Evolutionary conservation across 1,140 invertebrate genomes (phyloP).

Genomic region (Scylla paramamosain): DNA sequence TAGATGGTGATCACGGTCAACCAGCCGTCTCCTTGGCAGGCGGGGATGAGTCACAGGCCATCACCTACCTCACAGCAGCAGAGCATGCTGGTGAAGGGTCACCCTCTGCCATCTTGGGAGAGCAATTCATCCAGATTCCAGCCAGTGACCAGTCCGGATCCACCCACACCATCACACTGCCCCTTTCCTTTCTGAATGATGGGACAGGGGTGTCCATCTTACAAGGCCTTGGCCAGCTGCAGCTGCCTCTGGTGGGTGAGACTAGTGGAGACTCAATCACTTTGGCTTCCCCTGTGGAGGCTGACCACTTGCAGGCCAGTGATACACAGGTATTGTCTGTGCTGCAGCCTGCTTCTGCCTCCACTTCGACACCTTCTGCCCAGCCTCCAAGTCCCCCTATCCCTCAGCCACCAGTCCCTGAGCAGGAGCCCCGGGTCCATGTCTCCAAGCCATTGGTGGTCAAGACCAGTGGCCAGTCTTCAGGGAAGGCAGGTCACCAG

Average conservation of each 20-base stretch:
- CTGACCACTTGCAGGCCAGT: slow-evolving; percentile 36
- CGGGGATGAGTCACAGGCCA: slow-evolving; percentile 52
- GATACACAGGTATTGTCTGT: slow-evolving; percentile 58
- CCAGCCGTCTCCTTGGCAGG: slow-evolving; percentile 39
- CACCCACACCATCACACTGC: slow-evolving; percentile 70
- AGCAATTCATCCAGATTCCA: slow-evolving; percentile 73
- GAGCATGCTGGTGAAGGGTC: slow-evolving; percentile 43
- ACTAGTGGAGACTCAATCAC: slow-evolving; percentile 54
- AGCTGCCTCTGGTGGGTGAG: slow-evolving; percentile 63
- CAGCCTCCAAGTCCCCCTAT: neutral
- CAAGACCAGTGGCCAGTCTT: slow-evolving; percentile 25
- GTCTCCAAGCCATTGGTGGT: slow-evolving; percentile 41
- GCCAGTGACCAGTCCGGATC: slow-evolving; percentile 67
- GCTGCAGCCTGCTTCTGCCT: slow-evolving; percentile 45
- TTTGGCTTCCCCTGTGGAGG: slow-evolving; percentile 53
- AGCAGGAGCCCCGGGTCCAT: slow-evolving; percentile 21
- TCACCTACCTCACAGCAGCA: slow-evolving; percentile 59
- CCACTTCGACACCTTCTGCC: neutral
- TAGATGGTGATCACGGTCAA: slow-evolving; percentile 54
- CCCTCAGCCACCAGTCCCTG: neutral
- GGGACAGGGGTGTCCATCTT: slow-evolving; percentile 67
- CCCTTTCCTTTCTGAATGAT: slow-evolving; percentile 72
- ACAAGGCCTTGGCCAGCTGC: slow-evolving; percentile 68
- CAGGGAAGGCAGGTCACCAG: slow-evolving; percentile 48
- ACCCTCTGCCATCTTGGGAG: slow-evolving; percentile 56